Evolutionary conservation across 2,113 vertebrate genomes (phyloP).

Genomic region (Caranx melampygus): DNA sequence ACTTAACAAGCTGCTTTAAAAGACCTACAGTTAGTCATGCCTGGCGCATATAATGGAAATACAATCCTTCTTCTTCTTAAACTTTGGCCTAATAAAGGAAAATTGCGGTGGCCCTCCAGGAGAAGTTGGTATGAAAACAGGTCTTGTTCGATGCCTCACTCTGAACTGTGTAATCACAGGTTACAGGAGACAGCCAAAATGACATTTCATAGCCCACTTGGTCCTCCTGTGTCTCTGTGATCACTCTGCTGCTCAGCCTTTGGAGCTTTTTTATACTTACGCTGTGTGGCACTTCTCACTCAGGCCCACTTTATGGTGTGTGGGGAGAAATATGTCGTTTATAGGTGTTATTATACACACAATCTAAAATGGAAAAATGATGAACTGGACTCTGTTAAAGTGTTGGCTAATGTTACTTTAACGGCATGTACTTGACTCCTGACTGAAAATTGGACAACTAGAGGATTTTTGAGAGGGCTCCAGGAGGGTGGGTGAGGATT

Average conservation of each 20-base stretch:
- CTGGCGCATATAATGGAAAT: conserved; percentile 72
- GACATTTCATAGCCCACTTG: conserved; percentile 40
- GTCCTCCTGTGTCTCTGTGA: conserved; percentile 26
- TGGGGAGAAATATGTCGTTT: conserved; percentile 1
- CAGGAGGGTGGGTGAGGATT: background rate
- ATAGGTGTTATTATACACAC: background rate
- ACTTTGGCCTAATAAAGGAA: conserved; percentile 71
- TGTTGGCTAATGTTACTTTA: background rate
- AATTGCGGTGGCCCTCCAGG: conserved; percentile 59
- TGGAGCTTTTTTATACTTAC: conserved; percentile 27
- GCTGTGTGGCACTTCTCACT: conserved; percentile 1
- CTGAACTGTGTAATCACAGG: conserved; percentile 48
- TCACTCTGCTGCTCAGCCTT: conserved; percentile 15
- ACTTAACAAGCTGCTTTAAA: conserved; percentile 47
- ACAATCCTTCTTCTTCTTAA: conserved; percentile 56
- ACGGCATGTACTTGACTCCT: background rate
- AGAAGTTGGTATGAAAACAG: conserved; percentile 54
- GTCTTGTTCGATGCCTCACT: conserved; percentile 56
- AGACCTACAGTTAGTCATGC: conserved; percentile 63
- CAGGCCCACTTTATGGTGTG: conserved; percentile 6
- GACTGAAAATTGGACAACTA: background rate
- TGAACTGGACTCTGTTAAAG: background rate
- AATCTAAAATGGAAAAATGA: conserved; percentile 16
- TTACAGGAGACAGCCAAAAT: conserved; percentile 64
- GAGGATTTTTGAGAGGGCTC: background rate